These are phyloP conservation scores for Charadrius vociferus DNA, from an alignment of 2,113 vertebrate genomes.

Conservation along the genomic window DNA sequence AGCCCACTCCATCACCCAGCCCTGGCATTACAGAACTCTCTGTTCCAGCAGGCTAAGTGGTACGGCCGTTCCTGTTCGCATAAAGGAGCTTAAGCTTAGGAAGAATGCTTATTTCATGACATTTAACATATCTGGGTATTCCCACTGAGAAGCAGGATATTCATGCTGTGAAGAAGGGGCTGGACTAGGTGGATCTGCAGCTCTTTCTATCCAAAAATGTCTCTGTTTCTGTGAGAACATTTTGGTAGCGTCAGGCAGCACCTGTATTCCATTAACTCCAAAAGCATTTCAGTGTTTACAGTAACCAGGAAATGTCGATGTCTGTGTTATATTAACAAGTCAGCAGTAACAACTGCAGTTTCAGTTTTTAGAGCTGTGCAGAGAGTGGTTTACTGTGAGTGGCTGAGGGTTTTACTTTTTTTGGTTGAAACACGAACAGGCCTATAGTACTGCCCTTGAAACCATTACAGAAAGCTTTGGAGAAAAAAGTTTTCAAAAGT, in stretches of 20 bases:
- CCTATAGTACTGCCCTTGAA: neutral
- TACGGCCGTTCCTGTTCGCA: neutral
- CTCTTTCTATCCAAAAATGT: conserved; percentile 58
- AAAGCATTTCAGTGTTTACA: conserved; percentile 79
- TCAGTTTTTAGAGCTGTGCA: conserved; percentile 31
- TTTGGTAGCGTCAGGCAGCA: conserved; percentile 76
- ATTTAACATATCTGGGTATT: conserved; percentile 46
- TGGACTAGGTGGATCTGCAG: conserved; percentile 18
- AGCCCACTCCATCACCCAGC: conserved; percentile 43
- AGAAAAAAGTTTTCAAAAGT: neutral
- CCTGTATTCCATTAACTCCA: conserved; percentile 84
- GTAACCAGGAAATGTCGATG: conserved; percentile 71
- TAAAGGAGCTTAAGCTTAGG: conserved; percentile 39
- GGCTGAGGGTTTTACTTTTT: neutral
- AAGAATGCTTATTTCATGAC: conserved; percentile 46
- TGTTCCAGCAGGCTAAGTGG: conserved; percentile 24
- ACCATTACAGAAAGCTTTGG: neutral
- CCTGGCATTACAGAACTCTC: conserved; percentile 13
- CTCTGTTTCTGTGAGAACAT: conserved; percentile 78
- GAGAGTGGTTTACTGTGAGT: conserved; percentile 13
- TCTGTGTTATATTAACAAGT: conserved; percentile 71
- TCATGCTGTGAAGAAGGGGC: conserved; percentile 60
- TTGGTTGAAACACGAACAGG: neutral
- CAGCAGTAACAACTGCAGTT: conserved; percentile 49
- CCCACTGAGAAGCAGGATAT: conserved; percentile 62